phyloP scores from a whole-genome alignment of 1,140 invertebrate species.

The Drosophila littoralis region DNA sequence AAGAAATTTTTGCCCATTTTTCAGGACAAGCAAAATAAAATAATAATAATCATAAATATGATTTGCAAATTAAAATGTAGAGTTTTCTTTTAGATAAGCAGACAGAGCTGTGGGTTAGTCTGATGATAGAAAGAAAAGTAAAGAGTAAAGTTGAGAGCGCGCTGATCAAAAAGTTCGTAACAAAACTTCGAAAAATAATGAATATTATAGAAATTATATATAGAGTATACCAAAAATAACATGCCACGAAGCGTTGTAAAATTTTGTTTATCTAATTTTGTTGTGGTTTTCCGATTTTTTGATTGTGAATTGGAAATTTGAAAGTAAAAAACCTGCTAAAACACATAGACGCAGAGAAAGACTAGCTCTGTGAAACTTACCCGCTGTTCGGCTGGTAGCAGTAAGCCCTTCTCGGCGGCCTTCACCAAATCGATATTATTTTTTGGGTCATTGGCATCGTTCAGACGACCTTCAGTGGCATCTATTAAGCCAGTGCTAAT shows the following conservation, averaged over 20 bases:
- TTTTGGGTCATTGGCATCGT: conserved; percentile 87
- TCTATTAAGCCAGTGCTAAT: conserved; percentile 92
- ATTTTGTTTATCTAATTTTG: conserved; percentile 24
- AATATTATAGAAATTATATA: conserved; percentile 38
- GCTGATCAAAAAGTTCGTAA: conserved; percentile 60
- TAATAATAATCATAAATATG: conserved; percentile 67
- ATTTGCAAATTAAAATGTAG: conserved; percentile 58
- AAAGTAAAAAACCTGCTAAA: conserved; percentile 26
- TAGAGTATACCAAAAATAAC: conserved; percentile 62
- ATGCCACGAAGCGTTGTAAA: conserved; percentile 74
- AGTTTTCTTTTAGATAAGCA: conserved; percentile 45
- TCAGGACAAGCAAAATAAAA: conserved; percentile 46
- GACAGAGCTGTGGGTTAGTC: conserved; percentile 63
- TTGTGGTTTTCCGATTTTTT: conserved; percentile 55
- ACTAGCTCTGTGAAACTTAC: conserved; percentile 88
- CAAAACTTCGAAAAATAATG: conserved; percentile 44
- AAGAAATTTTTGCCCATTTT: conserved; percentile 64
- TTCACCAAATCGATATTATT: conserved; percentile 92
- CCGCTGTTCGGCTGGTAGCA: conserved; percentile 95
- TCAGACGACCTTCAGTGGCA: conserved; percentile 89
- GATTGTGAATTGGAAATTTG: conserved; percentile 33
- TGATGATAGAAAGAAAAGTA: conserved; percentile 53
- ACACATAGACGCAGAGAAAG: conserved; percentile 14
- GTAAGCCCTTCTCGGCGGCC: conserved; percentile 93
- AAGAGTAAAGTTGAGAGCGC: conserved; percentile 53